Conservation (phyloP, 2,888 invertebrate genomes). For the Crematogaster levior region DNA sequence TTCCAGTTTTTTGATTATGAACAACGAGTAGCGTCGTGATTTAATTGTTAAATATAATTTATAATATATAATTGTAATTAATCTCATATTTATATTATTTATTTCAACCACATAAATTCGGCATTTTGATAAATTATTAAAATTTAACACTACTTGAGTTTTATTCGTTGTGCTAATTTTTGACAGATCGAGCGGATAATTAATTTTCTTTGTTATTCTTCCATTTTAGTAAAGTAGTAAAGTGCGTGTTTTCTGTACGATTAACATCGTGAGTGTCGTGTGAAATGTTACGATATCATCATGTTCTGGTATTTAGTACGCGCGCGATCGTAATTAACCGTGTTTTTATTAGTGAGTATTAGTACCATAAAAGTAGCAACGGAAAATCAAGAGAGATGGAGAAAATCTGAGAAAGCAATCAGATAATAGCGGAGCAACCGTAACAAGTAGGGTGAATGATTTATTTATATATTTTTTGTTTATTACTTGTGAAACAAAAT, state of each 20-base stretch:
- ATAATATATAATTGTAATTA: not conserved
- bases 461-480: not conserved
- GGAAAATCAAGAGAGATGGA: not conserved
- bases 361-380: not conserved
- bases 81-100: not conserved
- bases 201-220: not conserved
- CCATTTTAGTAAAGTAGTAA: not conserved
- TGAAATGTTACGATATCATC: not conserved
- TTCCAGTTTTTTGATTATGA: not conserved
- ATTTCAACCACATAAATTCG: not conserved
- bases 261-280: not conserved
- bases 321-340: no score
- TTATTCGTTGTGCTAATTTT: not conserved
- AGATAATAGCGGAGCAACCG: not conserved
- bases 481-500: not conserved
- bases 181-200: not conserved
- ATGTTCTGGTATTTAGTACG: not conserved
- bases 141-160: not conserved
- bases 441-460: not conserved
- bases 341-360: not conserved
- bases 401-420: not conserved
- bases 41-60: not conserved
- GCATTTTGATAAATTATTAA: slow-evolving; percentile 1
- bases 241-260: not conserved
- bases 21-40: not conserved